Conservation (phyloP, 37 sponge, comb jelly and placozoan species). For the Halisarca cf. caerulea region DNA sequence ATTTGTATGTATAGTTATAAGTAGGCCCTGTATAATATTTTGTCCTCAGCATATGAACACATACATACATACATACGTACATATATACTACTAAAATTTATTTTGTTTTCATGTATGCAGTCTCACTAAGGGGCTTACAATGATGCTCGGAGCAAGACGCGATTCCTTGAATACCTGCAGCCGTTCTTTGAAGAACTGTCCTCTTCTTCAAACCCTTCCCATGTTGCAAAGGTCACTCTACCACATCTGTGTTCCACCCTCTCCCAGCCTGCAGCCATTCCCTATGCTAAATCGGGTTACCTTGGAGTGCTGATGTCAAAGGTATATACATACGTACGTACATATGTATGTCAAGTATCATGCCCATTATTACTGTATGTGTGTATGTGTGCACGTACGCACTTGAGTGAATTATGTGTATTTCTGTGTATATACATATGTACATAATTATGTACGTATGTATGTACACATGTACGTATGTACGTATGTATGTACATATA, state of each 20-base stretch:
- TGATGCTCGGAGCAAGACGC: slow-evolving; percentile 77
- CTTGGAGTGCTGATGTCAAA: slow-evolving; percentile 80
- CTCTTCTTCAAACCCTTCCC: slow-evolving; percentile 10
- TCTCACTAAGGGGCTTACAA: slow-evolving; percentile 60
- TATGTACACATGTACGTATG: neutral
- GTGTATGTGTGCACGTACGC: too few relatives aligned
- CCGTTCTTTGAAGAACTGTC: slow-evolving; percentile 74
- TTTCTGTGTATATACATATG: neutral
- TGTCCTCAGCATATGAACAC: too few relatives aligned
- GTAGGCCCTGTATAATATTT: too few relatives aligned
- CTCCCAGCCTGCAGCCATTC: slow-evolving; percentile 69
- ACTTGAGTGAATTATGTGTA: too few relatives aligned
- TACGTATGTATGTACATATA: slow-evolving; percentile 8
- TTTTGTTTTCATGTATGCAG: neutral
- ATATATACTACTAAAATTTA: neutral
- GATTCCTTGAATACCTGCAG: slow-evolving; percentile 68
- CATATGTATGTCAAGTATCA: too few relatives aligned
- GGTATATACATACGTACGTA: too few relatives aligned
- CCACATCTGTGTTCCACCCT: slow-evolving; percentile 32
- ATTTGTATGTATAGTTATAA: too few relatives aligned
- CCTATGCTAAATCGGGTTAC: slow-evolving; percentile 81
- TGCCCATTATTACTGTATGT: too few relatives aligned
- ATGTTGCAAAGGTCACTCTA: slow-evolving; percentile 32
- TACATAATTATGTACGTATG: neutral
- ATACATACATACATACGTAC: too few relatives aligned